phyloP scores from a whole-genome alignment of 2,797 vertebrate species.

The Psittacula derbiana region DNA sequence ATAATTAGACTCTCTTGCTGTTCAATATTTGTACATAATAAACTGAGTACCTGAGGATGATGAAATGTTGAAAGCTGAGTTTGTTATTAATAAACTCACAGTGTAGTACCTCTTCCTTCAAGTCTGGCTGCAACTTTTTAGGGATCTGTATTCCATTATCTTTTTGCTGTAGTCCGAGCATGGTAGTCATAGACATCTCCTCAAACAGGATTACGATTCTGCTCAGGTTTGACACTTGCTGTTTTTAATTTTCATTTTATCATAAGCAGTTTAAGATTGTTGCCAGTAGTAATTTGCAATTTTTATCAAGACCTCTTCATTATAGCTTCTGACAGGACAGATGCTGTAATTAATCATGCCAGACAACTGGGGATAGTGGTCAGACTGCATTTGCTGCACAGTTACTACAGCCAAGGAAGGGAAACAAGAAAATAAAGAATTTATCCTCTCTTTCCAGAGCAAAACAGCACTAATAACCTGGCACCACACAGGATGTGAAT shows the following conservation, averaged over 20 bases:
- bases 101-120: conserved; percentile 82
- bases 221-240: conserved; percentile 91
- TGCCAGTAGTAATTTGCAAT: conserved; percentile 98
- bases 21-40: conserved; percentile 94
- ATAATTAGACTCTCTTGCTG: conserved; percentile 78
- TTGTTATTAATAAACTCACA: conserved; percentile 89
- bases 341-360: conserved; percentile 99
- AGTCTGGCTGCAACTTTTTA: conserved; percentile 84
- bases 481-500: neutral
- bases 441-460: conserved; percentile 26
- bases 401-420: conserved; percentile 44
- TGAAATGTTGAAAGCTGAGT: conserved; percentile 89
- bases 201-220: conserved; percentile 89
- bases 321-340: conserved; percentile 97
- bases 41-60: conserved; percentile 84
- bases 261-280: conserved; percentile 98
- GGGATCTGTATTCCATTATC: conserved; percentile 80
- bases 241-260: conserved; percentile 99
- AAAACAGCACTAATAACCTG: neutral
- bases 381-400: conserved; percentile 72
- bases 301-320: conserved; percentile 96
- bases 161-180: conserved; percentile 69
- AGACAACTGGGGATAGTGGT: conserved; percentile 90
- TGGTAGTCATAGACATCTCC: conserved; percentile 79
- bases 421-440: conserved; percentile 9